These are phyloP conservation scores for Calonectris borealis DNA, from an alignment of 2,113 vertebrate species.

Conservation along the genomic window DNA sequence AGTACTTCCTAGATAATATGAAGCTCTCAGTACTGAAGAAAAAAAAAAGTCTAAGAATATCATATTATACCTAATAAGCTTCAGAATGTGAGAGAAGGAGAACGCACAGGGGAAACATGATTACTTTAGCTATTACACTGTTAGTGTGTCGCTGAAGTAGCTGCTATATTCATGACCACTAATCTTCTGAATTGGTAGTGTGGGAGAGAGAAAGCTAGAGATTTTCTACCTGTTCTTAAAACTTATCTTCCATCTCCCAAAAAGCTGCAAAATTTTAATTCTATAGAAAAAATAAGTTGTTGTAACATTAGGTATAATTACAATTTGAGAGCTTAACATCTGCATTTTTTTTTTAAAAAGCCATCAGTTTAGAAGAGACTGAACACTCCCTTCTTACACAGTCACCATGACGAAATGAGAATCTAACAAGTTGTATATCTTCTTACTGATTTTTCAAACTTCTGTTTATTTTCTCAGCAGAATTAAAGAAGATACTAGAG, in stretches of 20 bases:
- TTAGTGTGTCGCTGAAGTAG: background rate
- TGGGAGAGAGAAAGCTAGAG: background rate
- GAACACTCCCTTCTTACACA: background rate
- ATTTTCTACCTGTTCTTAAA: background rate
- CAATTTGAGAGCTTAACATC: background rate
- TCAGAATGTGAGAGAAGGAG: background rate
- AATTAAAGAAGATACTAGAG: background rate
- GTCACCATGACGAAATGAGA: background rate
- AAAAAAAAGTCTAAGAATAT: background rate
- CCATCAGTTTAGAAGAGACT: background rate
- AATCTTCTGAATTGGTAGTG: background rate
- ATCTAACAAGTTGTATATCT: background rate
- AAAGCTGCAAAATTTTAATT: background rate
- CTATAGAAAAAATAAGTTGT: background rate
- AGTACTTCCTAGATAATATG: background rate
- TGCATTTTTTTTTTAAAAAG: background rate
- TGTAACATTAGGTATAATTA: background rate
- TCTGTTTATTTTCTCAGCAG: background rate
- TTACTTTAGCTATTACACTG: background rate
- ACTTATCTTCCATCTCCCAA: background rate
- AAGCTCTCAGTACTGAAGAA: background rate
- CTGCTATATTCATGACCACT: background rate
- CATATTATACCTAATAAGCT: background rate
- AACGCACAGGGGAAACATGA: background rate
- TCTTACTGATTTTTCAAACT: background rate